Base-by-base conservation (phyloP, 2,888 invertebrate species). In the Hirtodrosophila cameraria region DNA sequence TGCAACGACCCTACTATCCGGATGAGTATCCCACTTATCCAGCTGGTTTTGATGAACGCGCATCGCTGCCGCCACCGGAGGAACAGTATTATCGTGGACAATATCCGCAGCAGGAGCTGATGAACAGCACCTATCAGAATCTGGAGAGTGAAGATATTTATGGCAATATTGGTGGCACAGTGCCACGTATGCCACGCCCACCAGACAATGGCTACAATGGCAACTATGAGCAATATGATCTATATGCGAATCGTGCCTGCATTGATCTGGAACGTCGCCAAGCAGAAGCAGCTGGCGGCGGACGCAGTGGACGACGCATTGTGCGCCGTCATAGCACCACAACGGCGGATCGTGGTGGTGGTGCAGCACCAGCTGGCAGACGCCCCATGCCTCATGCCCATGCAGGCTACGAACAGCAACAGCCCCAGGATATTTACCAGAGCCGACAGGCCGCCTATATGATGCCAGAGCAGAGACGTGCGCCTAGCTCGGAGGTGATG, bases 281-380 rank as follows among this genome's bases (percentile, higher is more conserved):
- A 48, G 87, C 88, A 1, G 89, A 90, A 39, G 87, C 86, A 9
- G 74, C 74, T 2, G 82, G 11, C 15, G 3, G 42, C 12, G 79
- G 80, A 16, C 81, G 82, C 2, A 74, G 61, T 41, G 84, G 86
- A 0, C 73, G 88, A 2, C 73, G 89, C 20, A 90, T 91, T 25
- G 76, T 91, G 41, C 83, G 91, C 2, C 82, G 91, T 2, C 91
- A 91, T 59, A 91, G 91, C 60, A 90, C 90, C 31, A 91, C 91
- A 7, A 90, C 90, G 33, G 90, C 91, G 0, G 91, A 91, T 79
- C 88, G 90, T 8, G 70, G 67, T 3, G 69, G 50, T 12, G 78
- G 71, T 7, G 38, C 18, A 2, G 9, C 62, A 4, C 64, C 75
- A 1, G 53, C 7, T 5, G 35, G 58, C 5, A 67, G 88, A 15